Evolutionary conservation across 2,888 invertebrate genomes (phyloP).

Genomic region (Archaeoteleia sp.): DNA sequence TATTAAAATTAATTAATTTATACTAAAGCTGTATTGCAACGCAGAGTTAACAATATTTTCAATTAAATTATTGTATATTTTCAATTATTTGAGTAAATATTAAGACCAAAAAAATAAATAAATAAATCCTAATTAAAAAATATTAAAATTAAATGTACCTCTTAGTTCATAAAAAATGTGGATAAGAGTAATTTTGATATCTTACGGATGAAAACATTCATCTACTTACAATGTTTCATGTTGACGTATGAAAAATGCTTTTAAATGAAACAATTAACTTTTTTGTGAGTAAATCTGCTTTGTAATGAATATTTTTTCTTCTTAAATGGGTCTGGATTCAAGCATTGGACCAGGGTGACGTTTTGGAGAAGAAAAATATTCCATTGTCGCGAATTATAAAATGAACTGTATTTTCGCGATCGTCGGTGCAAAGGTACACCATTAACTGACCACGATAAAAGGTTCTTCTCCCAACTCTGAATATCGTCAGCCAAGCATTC

Average conservation of each 20-base stretch:
- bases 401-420: constrained; percentile 30
- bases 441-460: constrained; percentile 57
- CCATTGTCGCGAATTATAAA: constrained; percentile 47
- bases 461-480: constrained; percentile 36
- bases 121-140: too few relatives aligned
- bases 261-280: constrained; percentile 25
- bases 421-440: constrained; percentile 38
- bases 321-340: constrained; percentile 15
- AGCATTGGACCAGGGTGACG: background rate
- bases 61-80: too few relatives aligned
- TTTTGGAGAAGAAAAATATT: constrained; percentile 15
- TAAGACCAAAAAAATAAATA: too few relatives aligned
- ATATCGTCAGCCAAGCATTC: constrained; percentile 54
- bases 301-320: constrained; percentile 41
- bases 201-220: too few relatives aligned
- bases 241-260: constrained; percentile 13
- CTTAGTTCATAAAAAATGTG: too few relatives aligned
- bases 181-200: too few relatives aligned
- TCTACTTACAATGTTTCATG: background rate
- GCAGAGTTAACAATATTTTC: too few relatives aligned
- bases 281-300: constrained; percentile 40
- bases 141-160: too few relatives aligned
- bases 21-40: too few relatives aligned
- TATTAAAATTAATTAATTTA: too few relatives aligned
- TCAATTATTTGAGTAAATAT: too few relatives aligned